Conservation (phyloP, 2,113 vertebrate genomes). For the Erythrocercus mccallii region DNA sequence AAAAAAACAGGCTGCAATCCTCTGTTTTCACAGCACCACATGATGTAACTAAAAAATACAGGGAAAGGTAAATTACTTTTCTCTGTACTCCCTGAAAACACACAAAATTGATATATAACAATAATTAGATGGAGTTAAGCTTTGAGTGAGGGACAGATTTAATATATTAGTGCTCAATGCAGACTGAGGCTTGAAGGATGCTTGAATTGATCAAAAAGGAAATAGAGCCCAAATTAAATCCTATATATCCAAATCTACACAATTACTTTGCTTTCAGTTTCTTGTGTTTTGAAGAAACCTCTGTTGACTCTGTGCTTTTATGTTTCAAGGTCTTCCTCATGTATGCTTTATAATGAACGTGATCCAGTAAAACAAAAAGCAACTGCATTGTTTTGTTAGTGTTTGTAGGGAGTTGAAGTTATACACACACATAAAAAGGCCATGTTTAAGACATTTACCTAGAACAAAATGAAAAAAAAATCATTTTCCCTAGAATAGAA, state of each 20-base stretch:
- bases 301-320: neutral
- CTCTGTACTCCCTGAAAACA: neutral
- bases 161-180: neutral
- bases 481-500: neutral
- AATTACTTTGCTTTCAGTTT: neutral
- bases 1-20: neutral
- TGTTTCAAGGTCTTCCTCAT: neutral
- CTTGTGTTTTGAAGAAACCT: neutral
- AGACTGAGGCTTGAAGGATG: neutral
- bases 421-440: neutral
- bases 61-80: neutral
- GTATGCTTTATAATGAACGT: neutral
- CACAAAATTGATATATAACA: neutral
- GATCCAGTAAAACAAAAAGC: neutral
- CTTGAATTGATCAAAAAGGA: neutral
- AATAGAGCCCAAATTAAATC: neutral
- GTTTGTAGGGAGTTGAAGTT: neutral
- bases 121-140: neutral
- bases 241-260: neutral
- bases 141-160: neutral
- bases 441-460: neutral
- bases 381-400: neutral
- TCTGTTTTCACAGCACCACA: neutral
- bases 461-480: neutral
- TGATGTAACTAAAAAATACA: neutral